Base-by-base conservation (phyloP, 2,797 vertebrate species). In the Hapalemur alaotrensis region DNA sequence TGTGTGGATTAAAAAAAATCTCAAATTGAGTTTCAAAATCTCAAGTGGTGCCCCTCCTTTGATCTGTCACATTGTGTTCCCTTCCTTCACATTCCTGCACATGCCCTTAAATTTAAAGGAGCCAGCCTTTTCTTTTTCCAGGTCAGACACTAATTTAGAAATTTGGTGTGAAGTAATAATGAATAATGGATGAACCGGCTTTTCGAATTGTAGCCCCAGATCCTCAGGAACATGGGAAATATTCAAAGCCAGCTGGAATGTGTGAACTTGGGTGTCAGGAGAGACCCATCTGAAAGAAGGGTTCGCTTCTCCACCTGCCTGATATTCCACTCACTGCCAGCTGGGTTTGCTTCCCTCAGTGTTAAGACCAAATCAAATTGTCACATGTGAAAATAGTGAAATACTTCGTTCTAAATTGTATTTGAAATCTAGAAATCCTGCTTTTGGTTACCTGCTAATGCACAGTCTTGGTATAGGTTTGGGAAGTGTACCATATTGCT, bases 101-200 rank as follows among this genome's bases (percentile, higher is more conserved):
- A 92, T 38, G 30, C 90, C 76, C 91, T 97, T 35, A 54, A 48
- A 92, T 94, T 93, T 92, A 96, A 96, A 97, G 96, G 50, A 92
- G 20, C 50, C 70, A 89, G 72, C 1, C 63, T 89, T 88, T 94
- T 76, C 22, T 95, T 96, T 97, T 96, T 97, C 70, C 97, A 97
- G 95, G 97, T 98, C 97, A 97, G 86, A 91, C 22, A 70, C 95
- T 85, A 95, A 98, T 97, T 98, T 97, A 97, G 96, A 97, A 96
- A 97, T 97, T 92, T 96, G 73, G 97, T 97, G 96, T 97, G 91
- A 98, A 97, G 54, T 79, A 83, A 75, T 82, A 83, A 97, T 98
- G 96, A 97, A 97, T 98, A 98, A 98, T 96, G 97, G 89, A 97
- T 98, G 96, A 98, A 89, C 57, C 7, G 0, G 4, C 50, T 92